phyloP scores from a whole-genome alignment of 2,797 vertebrate genomes.

The Karalla daura region DNA sequence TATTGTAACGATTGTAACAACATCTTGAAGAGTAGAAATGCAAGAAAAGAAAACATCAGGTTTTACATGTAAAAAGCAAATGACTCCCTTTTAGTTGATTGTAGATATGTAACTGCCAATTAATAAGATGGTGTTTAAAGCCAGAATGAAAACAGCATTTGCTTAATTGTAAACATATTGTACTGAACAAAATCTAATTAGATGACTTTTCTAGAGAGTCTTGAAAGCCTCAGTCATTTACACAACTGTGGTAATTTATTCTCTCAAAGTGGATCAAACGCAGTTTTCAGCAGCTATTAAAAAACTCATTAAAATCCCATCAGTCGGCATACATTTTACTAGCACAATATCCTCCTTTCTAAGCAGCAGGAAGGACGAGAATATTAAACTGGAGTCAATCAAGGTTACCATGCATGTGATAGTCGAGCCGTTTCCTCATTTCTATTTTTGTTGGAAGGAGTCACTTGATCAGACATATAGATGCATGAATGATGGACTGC shows the following conservation, averaged over 20 bases:
- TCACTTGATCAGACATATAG: neutral
- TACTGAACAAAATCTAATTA: neutral
- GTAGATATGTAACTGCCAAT: neutral
- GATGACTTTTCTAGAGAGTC: constrained; percentile 28
- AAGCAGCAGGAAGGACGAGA: constrained; percentile 20
- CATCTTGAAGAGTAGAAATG: neutral
- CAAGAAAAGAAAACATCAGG: neutral
- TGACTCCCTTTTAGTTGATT: neutral
- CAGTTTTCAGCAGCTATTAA: constrained; percentile 45
- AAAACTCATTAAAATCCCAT: constrained; percentile 52
- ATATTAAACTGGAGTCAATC: constrained; percentile 22
- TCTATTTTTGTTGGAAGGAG: neutral
- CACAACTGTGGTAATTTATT: constrained; percentile 20
- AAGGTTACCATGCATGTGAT: constrained; percentile 26
- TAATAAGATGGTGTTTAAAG: neutral
- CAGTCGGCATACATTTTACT: constrained; percentile 27
- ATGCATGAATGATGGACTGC: too few relatives aligned
- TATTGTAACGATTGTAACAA: neutral
- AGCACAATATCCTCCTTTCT: constrained; percentile 30
- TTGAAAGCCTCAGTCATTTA: neutral
- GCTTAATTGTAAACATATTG: constrained; percentile 18
- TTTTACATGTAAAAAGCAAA: neutral
- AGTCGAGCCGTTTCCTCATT: too few relatives aligned
- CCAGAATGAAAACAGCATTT: neutral
- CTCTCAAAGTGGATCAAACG: constrained; percentile 45